Evolutionary conservation across 1,140 invertebrate species (phyloP).

Genomic region (Luehdorfia chinensis): DNA sequence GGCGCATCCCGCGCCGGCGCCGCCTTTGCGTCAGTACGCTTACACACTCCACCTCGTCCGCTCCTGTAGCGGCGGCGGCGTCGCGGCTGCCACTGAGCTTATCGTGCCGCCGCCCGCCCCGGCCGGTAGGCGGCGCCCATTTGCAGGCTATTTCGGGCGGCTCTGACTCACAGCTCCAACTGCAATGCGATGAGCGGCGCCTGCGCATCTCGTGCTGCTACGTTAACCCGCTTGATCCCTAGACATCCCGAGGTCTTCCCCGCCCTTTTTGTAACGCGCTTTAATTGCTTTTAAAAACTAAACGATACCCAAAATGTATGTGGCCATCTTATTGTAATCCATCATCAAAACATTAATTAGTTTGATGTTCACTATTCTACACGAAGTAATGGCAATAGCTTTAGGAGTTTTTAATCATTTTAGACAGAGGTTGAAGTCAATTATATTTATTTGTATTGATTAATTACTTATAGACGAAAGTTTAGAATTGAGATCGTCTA

Average conservation of each 20-base stretch:
- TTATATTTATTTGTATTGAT: no score
- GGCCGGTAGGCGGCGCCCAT: constrained; percentile 68
- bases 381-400: no score
- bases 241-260: constrained; percentile 3
- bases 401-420: no score
- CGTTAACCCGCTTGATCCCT: constrained; percentile 36
- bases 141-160: constrained; percentile 65
- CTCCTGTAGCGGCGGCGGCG: constrained; percentile 60
- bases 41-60: constrained; percentile 47
- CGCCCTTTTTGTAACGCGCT: neutral
- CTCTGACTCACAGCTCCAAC: constrained; percentile 66
- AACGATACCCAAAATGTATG: neutral
- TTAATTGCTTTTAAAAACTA: neutral
- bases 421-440: no score
- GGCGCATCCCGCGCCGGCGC: constrained; percentile 72
- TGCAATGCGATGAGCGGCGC: constrained; percentile 54
- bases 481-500: no score
- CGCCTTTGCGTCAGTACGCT: constrained; percentile 52
- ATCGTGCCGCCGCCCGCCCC: constrained; percentile 53
- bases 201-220: constrained; percentile 58
- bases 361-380: no score
- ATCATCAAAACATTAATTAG: no score
- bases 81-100: constrained; percentile 68
- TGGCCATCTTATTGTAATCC: no score
- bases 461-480: no score